A percentile compares a stretch with the other conserved stretches of the same genome.
Evolutionary conservation across 2,113 vertebrate species (phyloP).

Genomic region (Felis catus): DNA sequence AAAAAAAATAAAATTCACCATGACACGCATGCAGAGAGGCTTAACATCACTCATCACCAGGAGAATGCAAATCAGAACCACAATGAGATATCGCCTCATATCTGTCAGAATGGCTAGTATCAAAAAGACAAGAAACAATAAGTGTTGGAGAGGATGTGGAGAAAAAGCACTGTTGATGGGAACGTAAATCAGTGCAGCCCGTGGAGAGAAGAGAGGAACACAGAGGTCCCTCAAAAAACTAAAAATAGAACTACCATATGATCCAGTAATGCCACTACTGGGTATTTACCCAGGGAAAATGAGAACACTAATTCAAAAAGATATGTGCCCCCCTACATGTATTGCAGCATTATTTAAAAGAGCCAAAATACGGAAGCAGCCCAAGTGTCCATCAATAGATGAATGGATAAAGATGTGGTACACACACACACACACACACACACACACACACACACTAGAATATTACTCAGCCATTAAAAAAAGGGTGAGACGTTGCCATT

Average conservation of each 20-base stretch:
- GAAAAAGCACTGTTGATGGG: neutral
- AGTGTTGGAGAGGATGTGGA: neutral
- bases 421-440: neutral
- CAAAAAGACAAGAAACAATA: neutral
- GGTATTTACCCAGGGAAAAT: neutral
- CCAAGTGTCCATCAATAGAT: neutral
- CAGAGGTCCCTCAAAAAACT: neutral
- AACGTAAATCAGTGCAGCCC: neutral
- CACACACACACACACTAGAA: neutral
- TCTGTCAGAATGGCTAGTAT: neutral
- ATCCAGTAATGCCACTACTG: neutral
- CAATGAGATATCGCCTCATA: neutral
- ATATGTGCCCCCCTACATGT: neutral
- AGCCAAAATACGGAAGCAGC: neutral
- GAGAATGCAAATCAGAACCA: neutral
- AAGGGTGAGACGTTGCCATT: neutral
- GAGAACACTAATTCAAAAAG: neutral
- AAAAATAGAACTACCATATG: neutral
- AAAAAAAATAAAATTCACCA: slow-evolving; percentile 12
- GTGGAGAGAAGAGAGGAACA: neutral
- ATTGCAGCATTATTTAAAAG: neutral
- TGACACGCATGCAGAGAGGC: neutral
- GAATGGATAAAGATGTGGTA: neutral
- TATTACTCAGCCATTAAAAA: neutral
- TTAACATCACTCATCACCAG: neutral